Percentiles rank a stretch among this genome's conserved stretches.
Conservation (phyloP, 2,797 vertebrate genomes). For the Anguilla marmorata region DNA sequence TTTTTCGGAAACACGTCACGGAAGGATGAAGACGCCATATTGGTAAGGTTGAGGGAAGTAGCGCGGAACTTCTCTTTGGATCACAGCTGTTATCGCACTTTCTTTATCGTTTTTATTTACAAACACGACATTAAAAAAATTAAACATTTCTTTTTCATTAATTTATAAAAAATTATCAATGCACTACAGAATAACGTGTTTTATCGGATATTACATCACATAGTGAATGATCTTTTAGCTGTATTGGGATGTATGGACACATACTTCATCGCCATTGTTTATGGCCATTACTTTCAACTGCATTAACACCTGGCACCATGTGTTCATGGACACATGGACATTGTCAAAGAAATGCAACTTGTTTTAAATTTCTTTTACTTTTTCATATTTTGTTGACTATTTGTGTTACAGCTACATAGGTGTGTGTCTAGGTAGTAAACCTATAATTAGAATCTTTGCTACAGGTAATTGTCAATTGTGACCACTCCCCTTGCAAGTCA, state of each 20-base stretch:
- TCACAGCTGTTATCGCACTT: background rate
- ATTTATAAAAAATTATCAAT: too few species aligned
- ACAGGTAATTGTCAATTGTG: background rate
- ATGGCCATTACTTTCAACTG: background rate
- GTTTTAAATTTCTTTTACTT: background rate
- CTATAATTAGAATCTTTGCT: background rate
- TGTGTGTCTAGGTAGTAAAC: background rate
- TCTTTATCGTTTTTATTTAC: background rate
- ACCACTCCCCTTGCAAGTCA: background rate
- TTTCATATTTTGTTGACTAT: background rate
- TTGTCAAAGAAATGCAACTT: background rate
- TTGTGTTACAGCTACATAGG: background rate
- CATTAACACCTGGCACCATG: background rate
- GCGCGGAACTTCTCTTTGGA: background rate
- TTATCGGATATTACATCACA: background rate
- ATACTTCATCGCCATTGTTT: background rate
- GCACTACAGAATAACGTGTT: background rate
- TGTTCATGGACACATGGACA: background rate
- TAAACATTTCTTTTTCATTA: too few species aligned
- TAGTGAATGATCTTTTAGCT: background rate
- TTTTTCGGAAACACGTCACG: background rate
- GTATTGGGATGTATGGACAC: background rate
- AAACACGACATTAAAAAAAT: background rate
- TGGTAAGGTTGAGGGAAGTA: slow-evolving; percentile 5
- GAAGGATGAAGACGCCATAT: slow-evolving; percentile 16